phyloP scores from a whole-genome alignment of 2,888 invertebrate species.

The Holacanthella duospinosa region DNA sequence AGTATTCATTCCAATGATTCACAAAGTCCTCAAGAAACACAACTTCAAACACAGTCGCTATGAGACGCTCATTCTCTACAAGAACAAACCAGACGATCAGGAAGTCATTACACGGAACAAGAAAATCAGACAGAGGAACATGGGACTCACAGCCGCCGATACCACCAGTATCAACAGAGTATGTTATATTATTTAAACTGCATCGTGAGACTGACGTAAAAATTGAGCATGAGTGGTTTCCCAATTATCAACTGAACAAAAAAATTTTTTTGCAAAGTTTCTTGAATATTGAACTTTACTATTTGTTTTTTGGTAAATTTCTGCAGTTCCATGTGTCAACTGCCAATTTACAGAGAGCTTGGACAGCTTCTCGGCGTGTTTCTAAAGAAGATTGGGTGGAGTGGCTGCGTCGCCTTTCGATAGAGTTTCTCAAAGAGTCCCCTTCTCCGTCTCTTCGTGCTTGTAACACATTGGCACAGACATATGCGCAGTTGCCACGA shows the following conservation, averaged over 20 bases:
- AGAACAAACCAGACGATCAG: conserved; percentile 42
- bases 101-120: conserved; percentile 30
- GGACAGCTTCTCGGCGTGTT: conserved; percentile 83
- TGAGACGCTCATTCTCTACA: conserved; percentile 53
- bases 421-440: conserved; percentile 86
- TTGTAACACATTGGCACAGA: conserved; percentile 83
- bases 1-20: conserved; percentile 84
- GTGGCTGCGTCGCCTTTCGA: conserved; percentile 84
- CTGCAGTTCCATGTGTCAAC: conserved; percentile 63
- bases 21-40: conserved; percentile 68
- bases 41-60: conserved; percentile 65
- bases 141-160: conserved; percentile 54
- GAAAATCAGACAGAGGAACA: conserved; percentile 36
- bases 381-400: conserved; percentile 99
- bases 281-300: no score
- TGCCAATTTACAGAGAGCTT: conserved; percentile 72
- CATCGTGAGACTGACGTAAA: no score
- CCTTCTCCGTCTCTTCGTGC: conserved; percentile 89
- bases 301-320: neutral
- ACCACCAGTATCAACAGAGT: conserved; percentile 62
- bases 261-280: no score
- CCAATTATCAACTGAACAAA: no score
- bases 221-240: no score
- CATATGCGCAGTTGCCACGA: conserved; percentile 85
- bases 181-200: conserved; percentile 15